Evolutionary conservation across 2,113 vertebrate species (phyloP).

Genomic region (Barbus barbus): DNA sequence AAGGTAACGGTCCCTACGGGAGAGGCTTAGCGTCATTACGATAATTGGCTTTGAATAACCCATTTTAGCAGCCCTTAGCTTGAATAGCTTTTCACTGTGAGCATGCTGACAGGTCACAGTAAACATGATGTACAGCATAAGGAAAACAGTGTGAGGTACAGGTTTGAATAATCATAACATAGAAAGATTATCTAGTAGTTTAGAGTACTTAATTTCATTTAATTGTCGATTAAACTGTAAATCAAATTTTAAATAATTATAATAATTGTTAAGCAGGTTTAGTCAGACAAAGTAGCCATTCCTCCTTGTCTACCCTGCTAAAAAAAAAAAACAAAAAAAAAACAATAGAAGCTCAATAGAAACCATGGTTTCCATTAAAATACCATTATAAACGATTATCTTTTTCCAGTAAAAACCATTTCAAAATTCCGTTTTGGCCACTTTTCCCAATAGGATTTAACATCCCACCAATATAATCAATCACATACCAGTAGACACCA

Average conservation of each 20-base stretch:
- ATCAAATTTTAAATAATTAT: neutral
- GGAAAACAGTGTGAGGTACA: neutral
- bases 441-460: too few species aligned
- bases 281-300: neutral
- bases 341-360: too few species aligned
- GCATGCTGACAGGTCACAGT: constrained; percentile 46
- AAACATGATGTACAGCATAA: neutral
- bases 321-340: too few species aligned
- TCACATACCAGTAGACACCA: too few species aligned
- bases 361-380: too few species aligned
- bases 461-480: too few species aligned
- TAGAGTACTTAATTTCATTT: neutral
- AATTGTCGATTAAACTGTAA: neutral
- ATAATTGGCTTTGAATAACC: constrained; percentile 72
- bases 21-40: constrained; percentile 65
- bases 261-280: neutral
- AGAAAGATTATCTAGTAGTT: neutral
- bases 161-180: neutral
- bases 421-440: too few species aligned
- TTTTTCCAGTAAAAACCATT: too few species aligned
- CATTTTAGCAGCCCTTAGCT: constrained; percentile 59
- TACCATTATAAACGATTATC: too few species aligned
- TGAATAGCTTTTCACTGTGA: constrained; percentile 26
- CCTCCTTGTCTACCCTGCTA: too few species aligned
- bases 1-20: constrained; percentile 14